Conservation (phyloP, 2,113 vertebrate species). For the Mastomys coucha region DNA sequence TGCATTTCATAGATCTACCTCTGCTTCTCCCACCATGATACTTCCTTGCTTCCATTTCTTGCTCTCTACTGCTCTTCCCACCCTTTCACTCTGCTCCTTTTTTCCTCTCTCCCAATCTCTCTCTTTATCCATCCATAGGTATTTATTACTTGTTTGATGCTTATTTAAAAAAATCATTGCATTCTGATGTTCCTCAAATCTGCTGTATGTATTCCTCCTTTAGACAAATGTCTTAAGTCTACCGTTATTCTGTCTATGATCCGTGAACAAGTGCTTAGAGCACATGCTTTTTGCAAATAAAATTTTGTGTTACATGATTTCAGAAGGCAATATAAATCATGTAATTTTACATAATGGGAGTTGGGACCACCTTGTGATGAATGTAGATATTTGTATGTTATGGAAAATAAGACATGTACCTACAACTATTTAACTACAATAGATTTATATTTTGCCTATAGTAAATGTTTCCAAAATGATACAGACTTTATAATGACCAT, state of each 20-base stretch:
- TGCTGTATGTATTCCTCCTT: neutral
- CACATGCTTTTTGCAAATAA: neutral
- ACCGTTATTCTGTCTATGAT: neutral
- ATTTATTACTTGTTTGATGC: neutral
- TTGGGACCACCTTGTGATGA: neutral
- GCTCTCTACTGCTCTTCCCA: no score
- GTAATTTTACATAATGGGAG: neutral
- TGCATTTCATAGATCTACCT: neutral
- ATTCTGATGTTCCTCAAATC: neutral
- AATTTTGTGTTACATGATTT: neutral
- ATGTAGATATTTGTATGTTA: conserved; percentile 4
- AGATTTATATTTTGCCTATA: neutral
- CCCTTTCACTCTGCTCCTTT: neutral
- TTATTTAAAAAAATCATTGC: neutral
- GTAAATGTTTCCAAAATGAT: neutral
- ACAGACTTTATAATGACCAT: neutral
- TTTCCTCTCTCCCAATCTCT: neutral
- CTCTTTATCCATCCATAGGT: neutral
- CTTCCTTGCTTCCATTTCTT: fast-evolving
- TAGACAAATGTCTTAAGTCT: neutral
- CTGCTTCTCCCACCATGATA: fast-evolving
- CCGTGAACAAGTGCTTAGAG: neutral
- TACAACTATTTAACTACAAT: neutral
- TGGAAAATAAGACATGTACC: neutral
- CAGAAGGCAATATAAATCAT: neutral